Conservation (phyloP, 2,113 vertebrate genomes). For the Paramormyrops kingsleyae region DNA sequence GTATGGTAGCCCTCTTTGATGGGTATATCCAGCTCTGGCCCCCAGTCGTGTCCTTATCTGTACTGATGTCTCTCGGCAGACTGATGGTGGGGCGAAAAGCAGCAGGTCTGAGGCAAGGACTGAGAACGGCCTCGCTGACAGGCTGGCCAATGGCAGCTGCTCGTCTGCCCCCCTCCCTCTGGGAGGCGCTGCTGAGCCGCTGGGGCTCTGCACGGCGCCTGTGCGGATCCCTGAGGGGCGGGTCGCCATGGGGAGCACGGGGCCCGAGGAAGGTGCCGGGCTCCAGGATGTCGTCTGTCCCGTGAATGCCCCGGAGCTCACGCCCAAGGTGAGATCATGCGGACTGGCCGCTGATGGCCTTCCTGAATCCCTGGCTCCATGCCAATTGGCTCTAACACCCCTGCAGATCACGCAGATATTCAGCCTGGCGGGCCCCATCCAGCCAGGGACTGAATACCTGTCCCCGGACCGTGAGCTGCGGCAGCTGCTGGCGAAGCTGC, state of each 20-base stretch:
- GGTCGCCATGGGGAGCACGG: slow-evolving; percentile 11
- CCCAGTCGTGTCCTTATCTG: background rate
- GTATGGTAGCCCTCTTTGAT: background rate
- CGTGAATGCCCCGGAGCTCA: slow-evolving; percentile 11
- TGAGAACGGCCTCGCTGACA: slow-evolving; percentile 31
- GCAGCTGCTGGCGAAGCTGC: slow-evolving; percentile 50
- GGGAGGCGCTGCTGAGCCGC: background rate
- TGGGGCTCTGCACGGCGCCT: background rate
- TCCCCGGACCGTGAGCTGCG: slow-evolving; percentile 46
- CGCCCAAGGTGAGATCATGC: slow-evolving; percentile 20
- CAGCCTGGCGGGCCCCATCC: slow-evolving; percentile 47
- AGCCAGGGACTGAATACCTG: slow-evolving; percentile 10
- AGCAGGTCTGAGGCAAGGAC: slow-evolving; percentile 25
- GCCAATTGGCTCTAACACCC: background rate
- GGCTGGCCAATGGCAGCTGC: slow-evolving; percentile 23
- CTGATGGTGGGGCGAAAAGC: background rate
- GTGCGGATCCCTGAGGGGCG: slow-evolving; percentile 11
- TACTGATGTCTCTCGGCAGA: background rate
- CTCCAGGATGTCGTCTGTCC: background rate
- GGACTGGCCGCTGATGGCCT: background rate
- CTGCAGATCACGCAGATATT: slow-evolving; percentile 63
- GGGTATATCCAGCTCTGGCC: background rate
- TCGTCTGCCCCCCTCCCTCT: slow-evolving; percentile 27
- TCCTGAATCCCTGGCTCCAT: background rate
- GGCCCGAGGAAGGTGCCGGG: background rate